phyloP scores from a whole-genome alignment of 1,140 invertebrate genomes.

The Diorhabda elongata region DNA sequence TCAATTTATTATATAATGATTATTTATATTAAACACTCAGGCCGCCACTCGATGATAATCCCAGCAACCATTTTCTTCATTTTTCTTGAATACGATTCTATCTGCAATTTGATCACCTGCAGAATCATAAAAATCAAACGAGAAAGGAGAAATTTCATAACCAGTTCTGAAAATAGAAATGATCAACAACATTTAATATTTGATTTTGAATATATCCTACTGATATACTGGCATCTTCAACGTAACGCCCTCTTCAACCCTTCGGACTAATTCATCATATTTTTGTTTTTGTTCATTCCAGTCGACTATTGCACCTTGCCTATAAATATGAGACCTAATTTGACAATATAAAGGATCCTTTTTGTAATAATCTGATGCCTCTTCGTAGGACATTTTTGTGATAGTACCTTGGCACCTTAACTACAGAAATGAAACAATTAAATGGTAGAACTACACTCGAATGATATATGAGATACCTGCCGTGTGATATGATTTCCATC shows the following conservation, averaged over 20 bases:
- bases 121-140: constrained; percentile 47
- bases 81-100: constrained; percentile 36
- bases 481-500: constrained; percentile 34
- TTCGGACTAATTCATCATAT: constrained; percentile 28
- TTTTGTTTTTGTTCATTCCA: constrained; percentile 29
- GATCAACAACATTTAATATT: not conserved
- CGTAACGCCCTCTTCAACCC: constrained; percentile 17
- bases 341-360: constrained; percentile 17
- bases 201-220: constrained; percentile 16
- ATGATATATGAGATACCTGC: not conserved
- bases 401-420: constrained; percentile 26
- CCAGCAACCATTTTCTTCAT: constrained; percentile 26
- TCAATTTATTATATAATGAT: no score
- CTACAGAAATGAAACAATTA: constrained; percentile 14
- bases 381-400: constrained; percentile 18
- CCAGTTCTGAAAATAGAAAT: constrained; percentile 41
- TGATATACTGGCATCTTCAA: constrained; percentile 25
- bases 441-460: not conserved
- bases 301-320: constrained; percentile 22
- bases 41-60: constrained; percentile 32
- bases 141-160: constrained; percentile 44
- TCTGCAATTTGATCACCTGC: constrained; percentile 43
- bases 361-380: constrained; percentile 23
- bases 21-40: constrained; percentile 18
- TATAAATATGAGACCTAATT: constrained; percentile 27